A percentile compares a stretch with the other conserved stretches of the same genome.
Conservation (phyloP, 2,888 invertebrate genomes). For the Rotaria socialis region DNA sequence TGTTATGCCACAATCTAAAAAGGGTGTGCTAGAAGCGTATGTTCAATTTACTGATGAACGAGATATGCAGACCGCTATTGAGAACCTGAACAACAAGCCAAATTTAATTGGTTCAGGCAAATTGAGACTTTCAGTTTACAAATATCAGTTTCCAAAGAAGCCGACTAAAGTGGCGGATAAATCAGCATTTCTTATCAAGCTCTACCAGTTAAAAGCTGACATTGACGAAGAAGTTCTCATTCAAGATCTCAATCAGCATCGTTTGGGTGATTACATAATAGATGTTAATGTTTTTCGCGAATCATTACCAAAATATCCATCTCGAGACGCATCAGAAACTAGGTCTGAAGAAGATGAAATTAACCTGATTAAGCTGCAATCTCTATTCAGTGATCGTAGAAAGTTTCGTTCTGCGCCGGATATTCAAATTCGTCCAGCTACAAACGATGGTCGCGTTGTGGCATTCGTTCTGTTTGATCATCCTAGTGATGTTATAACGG, state of each 20-base stretch:
- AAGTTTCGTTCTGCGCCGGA: not conserved
- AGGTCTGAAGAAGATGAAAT: not conserved
- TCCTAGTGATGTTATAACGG: not conserved
- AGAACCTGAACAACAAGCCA: not conserved
- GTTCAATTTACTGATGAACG: not conserved
- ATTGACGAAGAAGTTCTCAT: not conserved
- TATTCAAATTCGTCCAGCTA: not conserved
- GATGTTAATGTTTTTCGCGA: no score
- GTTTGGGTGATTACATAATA: no score
- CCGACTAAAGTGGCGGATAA: not conserved
- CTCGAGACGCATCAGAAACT: no score
- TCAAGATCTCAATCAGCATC: no score
- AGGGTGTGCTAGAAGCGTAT: not conserved
- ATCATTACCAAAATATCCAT: no score
- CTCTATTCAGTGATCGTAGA: not conserved
- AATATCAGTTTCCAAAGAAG: not conserved
- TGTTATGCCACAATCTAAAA: not conserved
- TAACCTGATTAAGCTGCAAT: not conserved
- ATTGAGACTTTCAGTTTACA: not conserved
- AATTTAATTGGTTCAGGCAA: not conserved
- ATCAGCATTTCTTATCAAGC: not conserved
- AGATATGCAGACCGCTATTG: not conserved
- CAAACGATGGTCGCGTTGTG: not conserved
- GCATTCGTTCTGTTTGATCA: not conserved
- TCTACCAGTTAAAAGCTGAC: not conserved